Base-by-base conservation (phyloP, 2,113 vertebrate genomes). In the Melozone crissalis region DNA sequence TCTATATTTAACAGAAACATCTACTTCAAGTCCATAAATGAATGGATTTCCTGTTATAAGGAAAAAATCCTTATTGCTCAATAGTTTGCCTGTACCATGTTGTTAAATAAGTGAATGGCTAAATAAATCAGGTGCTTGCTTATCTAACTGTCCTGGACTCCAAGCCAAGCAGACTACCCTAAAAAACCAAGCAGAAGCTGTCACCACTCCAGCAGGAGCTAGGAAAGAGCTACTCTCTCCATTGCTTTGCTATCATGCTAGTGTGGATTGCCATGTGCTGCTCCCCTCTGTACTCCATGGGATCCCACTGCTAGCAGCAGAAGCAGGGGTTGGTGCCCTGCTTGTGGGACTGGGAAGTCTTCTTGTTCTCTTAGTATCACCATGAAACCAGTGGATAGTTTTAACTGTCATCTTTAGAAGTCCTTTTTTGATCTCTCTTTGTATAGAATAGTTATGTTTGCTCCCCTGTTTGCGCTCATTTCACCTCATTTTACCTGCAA, bases 221-320 rank as follows among this genome's bases (percentile, higher is more conserved):
- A 49, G 52, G 39, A 54, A 46, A 77, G 39, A 80, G 19, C 33
- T 52, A 15, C 15, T 13, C 6, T 71, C 63, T 26, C 44, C 1
- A 0, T 15, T 2, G 0, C 31, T 80, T 75, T 76, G 62, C 58
- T 62, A 33, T 37, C 10, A 1, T 3, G 2, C 30, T n/a, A 9
- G 30, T 8, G 1, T 15, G 26, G 46, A 77, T 62, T 71, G 61
- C 21, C 35, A 8, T 0, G 1, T 21, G 51, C 35, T 46, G 61
- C 77, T 86, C 79, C 28, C 44, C 89, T 78, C 63, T 54, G 19
- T 1, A 3, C 8, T 49, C 86, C n/a, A 39, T 26, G 39, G 63
- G 61, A 75, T 63, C 21, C 1, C 0, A 81, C 20, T 19, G 24
- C 49, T 28, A 37, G 44, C 0, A 4, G 39, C 39, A 84, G 39